phyloP scores from a whole-genome alignment of 1,140 invertebrate species.

The Pseudomyrmex gracilis region DNA sequence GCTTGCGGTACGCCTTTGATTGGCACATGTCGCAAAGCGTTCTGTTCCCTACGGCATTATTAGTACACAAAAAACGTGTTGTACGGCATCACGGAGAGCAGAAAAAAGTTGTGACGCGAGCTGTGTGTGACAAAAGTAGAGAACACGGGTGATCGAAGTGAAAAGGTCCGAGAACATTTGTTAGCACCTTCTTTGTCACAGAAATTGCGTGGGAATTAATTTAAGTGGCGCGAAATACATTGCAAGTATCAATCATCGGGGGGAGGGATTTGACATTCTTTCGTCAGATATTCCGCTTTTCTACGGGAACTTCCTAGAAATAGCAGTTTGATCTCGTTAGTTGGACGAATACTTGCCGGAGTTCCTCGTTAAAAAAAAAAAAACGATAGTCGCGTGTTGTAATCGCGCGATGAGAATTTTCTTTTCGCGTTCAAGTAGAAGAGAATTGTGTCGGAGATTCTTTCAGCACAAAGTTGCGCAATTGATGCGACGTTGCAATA shows the following conservation, averaged over 20 bases:
- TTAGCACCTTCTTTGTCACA: slow-evolving; percentile 6
- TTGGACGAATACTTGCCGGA: neutral
- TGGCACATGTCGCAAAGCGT: slow-evolving; percentile 93
- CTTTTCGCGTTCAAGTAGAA: neutral
- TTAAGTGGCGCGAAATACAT: neutral
- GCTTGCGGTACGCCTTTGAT: slow-evolving; percentile 89
- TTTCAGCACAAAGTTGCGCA: slow-evolving; percentile 63
- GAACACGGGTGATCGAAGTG: neutral
- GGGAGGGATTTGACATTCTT: neutral
- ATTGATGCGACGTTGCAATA: slow-evolving; percentile 74
- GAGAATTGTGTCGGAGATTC: neutral
- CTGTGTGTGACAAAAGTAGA: neutral
- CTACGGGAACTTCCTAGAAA: slow-evolving; percentile 23
- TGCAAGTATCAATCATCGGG: neutral
- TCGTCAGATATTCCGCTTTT: slow-evolving; percentile 12
- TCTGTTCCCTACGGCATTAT: slow-evolving; percentile 91
- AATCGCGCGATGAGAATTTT: slow-evolving; percentile 17
- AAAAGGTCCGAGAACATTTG: neutral
- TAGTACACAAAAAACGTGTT: slow-evolving; percentile 77
- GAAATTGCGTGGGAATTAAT: neutral
- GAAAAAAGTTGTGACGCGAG: slow-evolving; percentile 11
- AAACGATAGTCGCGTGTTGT: neutral
- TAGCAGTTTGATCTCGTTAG: neutral
- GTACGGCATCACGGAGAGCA: slow-evolving; percentile 69
- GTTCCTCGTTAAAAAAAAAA: neutral